Conservation (phyloP, 2,797 vertebrate species). For the Cyclura pinguis region DNA sequence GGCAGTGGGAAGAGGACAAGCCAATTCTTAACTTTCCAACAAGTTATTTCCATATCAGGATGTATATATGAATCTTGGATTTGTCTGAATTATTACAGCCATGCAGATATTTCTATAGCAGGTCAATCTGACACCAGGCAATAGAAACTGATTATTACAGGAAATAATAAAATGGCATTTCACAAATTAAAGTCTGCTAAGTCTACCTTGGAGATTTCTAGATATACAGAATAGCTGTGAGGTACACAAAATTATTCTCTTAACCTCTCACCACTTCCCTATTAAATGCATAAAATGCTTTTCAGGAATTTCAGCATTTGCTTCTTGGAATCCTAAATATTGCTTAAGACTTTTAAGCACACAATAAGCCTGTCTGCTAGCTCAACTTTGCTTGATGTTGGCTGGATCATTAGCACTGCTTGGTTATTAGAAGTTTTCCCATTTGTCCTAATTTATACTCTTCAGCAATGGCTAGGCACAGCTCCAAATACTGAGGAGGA, state of each 20-base stretch:
- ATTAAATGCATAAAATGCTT: background rate
- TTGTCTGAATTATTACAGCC: background rate
- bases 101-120: no score
- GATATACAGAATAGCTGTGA: background rate
- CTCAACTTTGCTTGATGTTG: background rate
- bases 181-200: background rate
- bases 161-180: background rate
- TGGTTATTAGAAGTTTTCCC: background rate
- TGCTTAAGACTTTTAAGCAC: background rate
- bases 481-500: background rate
- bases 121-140: background rate
- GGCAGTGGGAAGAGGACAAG: background rate
- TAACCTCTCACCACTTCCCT: background rate
- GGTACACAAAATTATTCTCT: background rate
- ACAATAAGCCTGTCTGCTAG: background rate
- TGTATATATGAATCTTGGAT: background rate
- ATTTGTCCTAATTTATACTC: conserved; percentile 15
- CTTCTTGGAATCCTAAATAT: background rate
- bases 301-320: background rate
- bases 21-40: background rate
- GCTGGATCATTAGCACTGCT: background rate
- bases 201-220: background rate
- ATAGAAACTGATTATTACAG: background rate
- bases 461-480: background rate
- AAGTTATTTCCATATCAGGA: background rate